Evolutionary conservation across 2,888 invertebrate species (phyloP).

Genomic region (Sesamia inferens): DNA sequence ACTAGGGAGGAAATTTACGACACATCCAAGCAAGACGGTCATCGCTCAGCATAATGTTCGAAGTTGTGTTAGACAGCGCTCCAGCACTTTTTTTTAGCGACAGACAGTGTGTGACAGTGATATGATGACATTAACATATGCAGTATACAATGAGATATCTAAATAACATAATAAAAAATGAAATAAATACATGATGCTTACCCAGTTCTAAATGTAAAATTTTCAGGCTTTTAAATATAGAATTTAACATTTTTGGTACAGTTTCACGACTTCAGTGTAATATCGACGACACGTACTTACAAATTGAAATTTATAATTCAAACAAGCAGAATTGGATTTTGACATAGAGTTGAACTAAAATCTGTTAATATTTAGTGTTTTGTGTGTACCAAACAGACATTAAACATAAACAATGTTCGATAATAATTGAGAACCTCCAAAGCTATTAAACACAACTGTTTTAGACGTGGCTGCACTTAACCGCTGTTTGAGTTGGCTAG

Average conservation of each 20-base stretch:
- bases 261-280: no score
- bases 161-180: neutral
- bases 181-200: no score
- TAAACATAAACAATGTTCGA: neutral
- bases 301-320: no score
- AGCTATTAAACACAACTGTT: slow-evolving; percentile 8
- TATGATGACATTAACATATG: neutral
- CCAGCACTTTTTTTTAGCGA: neutral
- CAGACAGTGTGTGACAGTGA: neutral
- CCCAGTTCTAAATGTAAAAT: no score
- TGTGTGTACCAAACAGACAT: neutral
- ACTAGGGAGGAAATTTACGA: neutral
- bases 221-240: no score
- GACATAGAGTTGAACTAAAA: neutral
- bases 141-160: neutral
- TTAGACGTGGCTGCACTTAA: slow-evolving; percentile 23
- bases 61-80: neutral
- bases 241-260: no score
- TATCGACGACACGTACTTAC: no score
- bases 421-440: neutral
- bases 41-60: neutral
- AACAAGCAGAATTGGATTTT: neutral
- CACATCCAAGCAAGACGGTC: neutral
- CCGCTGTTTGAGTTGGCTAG: slow-evolving; percentile 41
- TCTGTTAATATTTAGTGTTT: neutral